Evolutionary conservation across 1,140 invertebrate genomes (phyloP), one percentile per base, ranked within the genome.

Genomic region (Drosophila jambulina): DNA sequence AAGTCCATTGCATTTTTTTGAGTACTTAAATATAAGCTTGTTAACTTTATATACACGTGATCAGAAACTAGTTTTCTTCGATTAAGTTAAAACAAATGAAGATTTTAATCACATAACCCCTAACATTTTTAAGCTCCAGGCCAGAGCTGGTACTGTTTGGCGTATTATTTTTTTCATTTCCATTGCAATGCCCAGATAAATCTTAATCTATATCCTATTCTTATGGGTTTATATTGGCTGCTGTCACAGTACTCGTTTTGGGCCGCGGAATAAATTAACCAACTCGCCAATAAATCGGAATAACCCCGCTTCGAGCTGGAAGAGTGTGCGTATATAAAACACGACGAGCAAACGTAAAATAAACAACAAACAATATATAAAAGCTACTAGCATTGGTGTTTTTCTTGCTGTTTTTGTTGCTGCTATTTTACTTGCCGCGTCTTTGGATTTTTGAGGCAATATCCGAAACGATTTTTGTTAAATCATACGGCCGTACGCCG

Each of bases 361-460:
- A 78, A 78, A 78, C 76, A 78, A 78, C 76, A 78, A 78, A 78
- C 76, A 78, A 78, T 78, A 70, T 78, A 54, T 69, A 51, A 60
- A 38, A 58, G 75, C 59, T 69, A 67, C 53, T 61, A 78, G 45
- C 56, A 58, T 78, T 61, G 78, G 43, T 64, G 76, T 43, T 54
- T 72, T 34, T 58, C 45, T 48, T 78, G 34, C 12, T 58, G 36
- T 53, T 68, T 49, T 34, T 82, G 61, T 46, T 79, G 51, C 68
- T 85, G 63, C 68, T 77, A 64, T 75, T 83, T 87, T 80, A 80
- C 78, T 75, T 77, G 69, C 78, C 80, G 85, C 74, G 85, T 82
- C 84, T 88, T 85, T 91, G 62, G 78, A 76, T 90, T 90, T 90
- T 88, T 90, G 76, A 85, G 83, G 84, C 84, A 74, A 82, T 83